phyloP scores from a whole-genome alignment of 2,113 vertebrate genomes.

The Eudorcas thomsonii region DNA sequence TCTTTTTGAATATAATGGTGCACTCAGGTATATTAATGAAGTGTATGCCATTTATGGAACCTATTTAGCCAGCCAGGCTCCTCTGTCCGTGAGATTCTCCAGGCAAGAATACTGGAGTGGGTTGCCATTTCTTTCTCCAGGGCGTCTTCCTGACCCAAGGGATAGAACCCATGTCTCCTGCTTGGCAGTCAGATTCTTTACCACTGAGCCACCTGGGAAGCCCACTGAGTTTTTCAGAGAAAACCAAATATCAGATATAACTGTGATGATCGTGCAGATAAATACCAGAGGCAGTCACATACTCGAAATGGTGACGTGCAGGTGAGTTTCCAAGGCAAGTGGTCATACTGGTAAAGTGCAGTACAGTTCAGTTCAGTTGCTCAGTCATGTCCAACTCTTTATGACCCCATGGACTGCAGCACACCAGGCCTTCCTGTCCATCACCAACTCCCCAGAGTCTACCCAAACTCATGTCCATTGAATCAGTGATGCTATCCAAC shows the following conservation, averaged over 20 bases:
- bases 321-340: not conserved
- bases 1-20: not conserved
- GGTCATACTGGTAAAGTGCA: not conserved
- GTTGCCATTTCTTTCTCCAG: not conserved
- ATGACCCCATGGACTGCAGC: not conserved
- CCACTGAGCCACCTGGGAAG: not conserved
- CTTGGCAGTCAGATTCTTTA: not conserved
- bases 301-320: not conserved
- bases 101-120: not conserved
- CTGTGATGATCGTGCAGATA: not conserved
- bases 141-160: not conserved
- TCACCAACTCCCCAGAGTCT: not conserved
- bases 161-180: rapidly evolving
- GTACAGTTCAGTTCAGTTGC: not conserved
- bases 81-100: not conserved
- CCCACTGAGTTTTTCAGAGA: not conserved
- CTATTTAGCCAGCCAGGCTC: not conserved
- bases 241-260: not conserved
- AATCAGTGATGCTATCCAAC: not conserved
- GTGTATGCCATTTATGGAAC: not conserved
- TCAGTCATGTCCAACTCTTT: not conserved
- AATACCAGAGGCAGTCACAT: not conserved
- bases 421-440: not conserved
- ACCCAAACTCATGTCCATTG: not conserved
- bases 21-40: not conserved